Percentiles rank a stretch among this genome's conserved stretches.
These are phyloP conservation scores for Corbicula japonica DNA, from an alignment of 2,888 invertebrate species.

Conservation along the genomic window DNA sequence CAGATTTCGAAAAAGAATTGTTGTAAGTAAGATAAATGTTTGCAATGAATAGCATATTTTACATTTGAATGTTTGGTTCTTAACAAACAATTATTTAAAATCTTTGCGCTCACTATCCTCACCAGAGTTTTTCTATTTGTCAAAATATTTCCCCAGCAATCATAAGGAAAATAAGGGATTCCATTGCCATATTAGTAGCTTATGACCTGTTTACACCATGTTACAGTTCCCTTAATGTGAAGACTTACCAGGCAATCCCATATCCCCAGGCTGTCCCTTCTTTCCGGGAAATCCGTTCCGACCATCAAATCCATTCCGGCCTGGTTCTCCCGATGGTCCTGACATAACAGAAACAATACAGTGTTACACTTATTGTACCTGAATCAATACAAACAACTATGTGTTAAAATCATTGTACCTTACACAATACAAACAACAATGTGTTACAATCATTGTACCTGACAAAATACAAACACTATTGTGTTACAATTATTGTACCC, in stretches of 20 bases:
- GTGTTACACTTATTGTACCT: not conserved
- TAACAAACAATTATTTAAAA: too few relatives aligned
- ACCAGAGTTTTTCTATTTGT: too few relatives aligned
- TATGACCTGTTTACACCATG: too few relatives aligned
- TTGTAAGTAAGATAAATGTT: too few relatives aligned
- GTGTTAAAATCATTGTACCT: not conserved
- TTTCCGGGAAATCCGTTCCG: constrained; percentile 55
- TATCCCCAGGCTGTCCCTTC: constrained; percentile 70
- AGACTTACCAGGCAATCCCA: constrained; percentile 72
- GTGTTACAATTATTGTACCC: not conserved
- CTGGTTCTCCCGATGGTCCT: constrained; percentile 58
- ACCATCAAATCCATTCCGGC: constrained; percentile 66
- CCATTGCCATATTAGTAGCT: too few relatives aligned
- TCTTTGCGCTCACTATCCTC: too few relatives aligned
- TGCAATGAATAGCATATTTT: too few relatives aligned
- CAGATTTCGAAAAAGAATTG: too few relatives aligned
- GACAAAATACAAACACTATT: not conserved
- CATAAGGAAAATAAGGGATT: too few relatives aligned
- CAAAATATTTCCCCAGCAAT: too few relatives aligned
- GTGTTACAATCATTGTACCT: not conserved
- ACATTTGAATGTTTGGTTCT: too few relatives aligned
- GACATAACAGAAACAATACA: constrained; percentile 1
- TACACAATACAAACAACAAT: not conserved
- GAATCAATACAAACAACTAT: not conserved
- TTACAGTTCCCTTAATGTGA: too few relatives aligned